Percentiles rank a stretch among this genome's conserved stretches.
Conservation (phyloP, 2,888 invertebrate species). For the Papilio demoleus region DNA sequence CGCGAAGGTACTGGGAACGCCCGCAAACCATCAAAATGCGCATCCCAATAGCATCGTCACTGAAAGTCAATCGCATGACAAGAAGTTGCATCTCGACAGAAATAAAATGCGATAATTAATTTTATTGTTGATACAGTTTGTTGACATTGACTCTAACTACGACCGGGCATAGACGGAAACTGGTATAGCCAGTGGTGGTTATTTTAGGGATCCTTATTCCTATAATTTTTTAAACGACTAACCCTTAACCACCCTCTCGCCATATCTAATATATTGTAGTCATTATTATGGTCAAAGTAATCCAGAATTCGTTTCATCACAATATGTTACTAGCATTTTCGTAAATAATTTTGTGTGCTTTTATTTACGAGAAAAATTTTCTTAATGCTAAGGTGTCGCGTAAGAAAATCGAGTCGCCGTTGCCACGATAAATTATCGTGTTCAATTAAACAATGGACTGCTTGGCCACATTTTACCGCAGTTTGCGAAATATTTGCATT, state of each 20-base stretch:
- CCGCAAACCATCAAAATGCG: slow-evolving; percentile 36
- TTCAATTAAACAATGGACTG: no score
- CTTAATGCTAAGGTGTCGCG: no score
- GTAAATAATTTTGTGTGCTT: no score
- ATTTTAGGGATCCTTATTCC: slow-evolving; percentile 33
- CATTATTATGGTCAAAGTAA: neutral
- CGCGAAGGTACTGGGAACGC: slow-evolving; percentile 35
- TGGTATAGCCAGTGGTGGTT: slow-evolving; percentile 16
- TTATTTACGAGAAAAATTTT: no score
- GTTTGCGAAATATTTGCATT: no score
- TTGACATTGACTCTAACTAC: slow-evolving; percentile 45
- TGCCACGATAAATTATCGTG: no score
- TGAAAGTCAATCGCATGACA: slow-evolving; percentile 42
- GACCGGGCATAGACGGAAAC: slow-evolving; percentile 43
- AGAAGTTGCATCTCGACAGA: slow-evolving; percentile 36
- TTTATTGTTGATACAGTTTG: slow-evolving; percentile 49
- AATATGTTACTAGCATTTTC: neutral
- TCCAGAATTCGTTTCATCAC: neutral
- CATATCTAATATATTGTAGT: no score
- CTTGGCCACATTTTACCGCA: no score
- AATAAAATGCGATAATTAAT: slow-evolving; percentile 51
- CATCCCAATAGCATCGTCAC: slow-evolving; percentile 38
- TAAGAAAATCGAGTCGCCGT: no score
- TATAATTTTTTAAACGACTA: neutral
- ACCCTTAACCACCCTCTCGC: neutral